phyloP scores from a whole-genome alignment of 2,113 vertebrate genomes.

The Misgurnus anguillicaudatus region DNA sequence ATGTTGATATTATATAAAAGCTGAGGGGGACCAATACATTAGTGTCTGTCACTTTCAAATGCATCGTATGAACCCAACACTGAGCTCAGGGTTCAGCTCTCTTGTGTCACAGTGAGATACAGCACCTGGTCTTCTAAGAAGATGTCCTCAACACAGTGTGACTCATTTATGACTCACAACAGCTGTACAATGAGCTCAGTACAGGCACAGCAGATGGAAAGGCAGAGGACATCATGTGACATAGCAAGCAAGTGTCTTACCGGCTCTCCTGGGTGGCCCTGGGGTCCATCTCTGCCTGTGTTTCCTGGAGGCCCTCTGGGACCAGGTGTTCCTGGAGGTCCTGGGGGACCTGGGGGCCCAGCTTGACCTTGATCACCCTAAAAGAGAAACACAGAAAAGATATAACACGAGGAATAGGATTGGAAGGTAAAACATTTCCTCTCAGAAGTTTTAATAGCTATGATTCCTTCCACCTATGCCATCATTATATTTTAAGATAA shows the following conservation, averaged over 20 bases:
- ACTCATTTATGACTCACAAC: constrained; percentile 30
- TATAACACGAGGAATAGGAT: not conserved
- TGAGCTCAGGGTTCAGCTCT: constrained; percentile 19
- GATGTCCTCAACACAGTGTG: constrained; percentile 25
- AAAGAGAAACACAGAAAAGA: not conserved
- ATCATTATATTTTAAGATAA: no score
- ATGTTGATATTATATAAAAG: no score
- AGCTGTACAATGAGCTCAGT: constrained; percentile 32
- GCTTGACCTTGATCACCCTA: constrained; percentile 82
- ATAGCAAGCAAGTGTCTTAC: constrained; percentile 67
- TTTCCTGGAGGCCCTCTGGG: constrained; percentile 81
- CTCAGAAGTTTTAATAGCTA: no score
- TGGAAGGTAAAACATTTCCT: not conserved
- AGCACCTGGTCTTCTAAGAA: constrained; percentile 43
- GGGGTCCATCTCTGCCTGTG: constrained; percentile 82
- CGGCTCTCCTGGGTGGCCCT: constrained; percentile 73
- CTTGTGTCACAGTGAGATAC: constrained; percentile 11
- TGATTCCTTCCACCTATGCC: no score
- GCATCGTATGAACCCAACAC: not conserved
- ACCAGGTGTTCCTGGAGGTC: constrained; percentile 78
- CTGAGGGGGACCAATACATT: no score
- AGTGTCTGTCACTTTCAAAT: not conserved
- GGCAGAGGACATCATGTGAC: not conserved
- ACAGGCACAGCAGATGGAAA: constrained; percentile 2
- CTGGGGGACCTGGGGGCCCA: constrained; percentile 77